These are phyloP conservation scores for Hypomesus transpacificus DNA, from an alignment of 2,113 vertebrate genomes.

Conservation along the genomic window DNA sequence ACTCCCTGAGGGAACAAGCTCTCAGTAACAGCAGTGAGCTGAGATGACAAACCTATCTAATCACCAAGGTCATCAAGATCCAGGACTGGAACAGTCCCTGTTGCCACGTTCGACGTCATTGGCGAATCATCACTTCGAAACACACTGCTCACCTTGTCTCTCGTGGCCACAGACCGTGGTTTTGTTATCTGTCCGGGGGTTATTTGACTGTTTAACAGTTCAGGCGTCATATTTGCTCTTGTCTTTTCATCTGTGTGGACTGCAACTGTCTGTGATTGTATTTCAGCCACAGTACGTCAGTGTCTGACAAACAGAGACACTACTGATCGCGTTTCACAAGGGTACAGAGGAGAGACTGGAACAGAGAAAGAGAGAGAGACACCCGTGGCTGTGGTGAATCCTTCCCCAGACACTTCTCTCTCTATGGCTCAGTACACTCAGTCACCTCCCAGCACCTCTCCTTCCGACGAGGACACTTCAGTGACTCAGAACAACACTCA, in stretches of 20 bases:
- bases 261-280: no score
- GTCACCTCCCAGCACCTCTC: background rate
- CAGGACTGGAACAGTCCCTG: background rate
- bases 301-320: slow-evolving; percentile 1
- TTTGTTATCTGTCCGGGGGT: no score
- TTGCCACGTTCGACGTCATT: no score
- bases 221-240: no score
- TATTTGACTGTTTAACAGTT: no score
- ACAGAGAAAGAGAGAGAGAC: background rate
- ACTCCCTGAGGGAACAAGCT: slow-evolving; percentile 46
- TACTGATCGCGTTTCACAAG: background rate
- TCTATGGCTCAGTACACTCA: background rate
- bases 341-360: background rate
- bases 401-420: background rate
- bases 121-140: no score
- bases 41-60: slow-evolving; percentile 39
- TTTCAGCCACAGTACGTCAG: no score
- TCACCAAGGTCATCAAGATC: slow-evolving; percentile 35
- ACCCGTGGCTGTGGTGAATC: background rate
- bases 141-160: no score
- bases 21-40: slow-evolving; percentile 30
- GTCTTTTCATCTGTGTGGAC: no score
- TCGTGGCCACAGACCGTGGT: no score
- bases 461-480: slow-evolving; percentile 13
- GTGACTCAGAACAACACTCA: slow-evolving; percentile 24